A percentile compares a stretch with the other conserved stretches of the same genome.
phyloP scores from a whole-genome alignment of 2,888 invertebrate species.

The Ormyrus nitidulus region DNA sequence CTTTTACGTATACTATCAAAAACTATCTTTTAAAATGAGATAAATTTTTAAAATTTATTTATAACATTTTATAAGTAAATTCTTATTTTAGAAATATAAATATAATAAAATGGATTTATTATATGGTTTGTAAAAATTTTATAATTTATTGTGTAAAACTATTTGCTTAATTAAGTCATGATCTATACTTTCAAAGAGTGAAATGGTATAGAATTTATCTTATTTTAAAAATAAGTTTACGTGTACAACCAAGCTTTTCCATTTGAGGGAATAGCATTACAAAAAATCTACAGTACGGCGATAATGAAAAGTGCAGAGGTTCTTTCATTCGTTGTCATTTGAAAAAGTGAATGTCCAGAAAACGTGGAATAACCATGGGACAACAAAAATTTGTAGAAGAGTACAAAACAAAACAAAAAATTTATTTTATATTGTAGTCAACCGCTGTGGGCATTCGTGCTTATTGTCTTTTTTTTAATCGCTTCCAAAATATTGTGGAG shows the following conservation, averaged over 20 bases:
- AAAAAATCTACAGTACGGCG: conserved; percentile 11
- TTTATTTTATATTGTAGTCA: conserved; percentile 61
- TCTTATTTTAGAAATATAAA: background rate
- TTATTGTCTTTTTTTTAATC: conserved; percentile 55
- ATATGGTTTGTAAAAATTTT: too few relatives aligned
- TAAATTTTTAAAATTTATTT: background rate
- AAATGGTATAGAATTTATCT: too few relatives aligned
- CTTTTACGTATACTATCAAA: conserved; percentile 2
- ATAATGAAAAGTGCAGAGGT: conserved; percentile 18
- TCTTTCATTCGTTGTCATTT: conserved; percentile 60
- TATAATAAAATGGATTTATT: too few relatives aligned
- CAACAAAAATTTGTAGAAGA: conserved; percentile 69
- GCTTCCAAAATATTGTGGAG: conserved; percentile 57
- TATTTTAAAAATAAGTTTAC: too few relatives aligned
- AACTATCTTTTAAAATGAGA: conserved; percentile 46
- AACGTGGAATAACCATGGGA: conserved; percentile 62
- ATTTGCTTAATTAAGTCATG: too few relatives aligned
- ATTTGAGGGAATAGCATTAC: conserved; percentile 4
- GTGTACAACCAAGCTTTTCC: background rate
- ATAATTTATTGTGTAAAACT: too few relatives aligned
- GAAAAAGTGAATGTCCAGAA: conserved; percentile 55
- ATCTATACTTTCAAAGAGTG: too few relatives aligned
- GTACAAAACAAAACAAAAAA: conserved; percentile 67
- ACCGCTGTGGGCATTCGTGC: conserved; percentile 60
- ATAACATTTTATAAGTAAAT: background rate